These are phyloP conservation scores for Emydocephalus ijimae DNA, from an alignment of 2,113 vertebrate species.

Conservation along the genomic window DNA sequence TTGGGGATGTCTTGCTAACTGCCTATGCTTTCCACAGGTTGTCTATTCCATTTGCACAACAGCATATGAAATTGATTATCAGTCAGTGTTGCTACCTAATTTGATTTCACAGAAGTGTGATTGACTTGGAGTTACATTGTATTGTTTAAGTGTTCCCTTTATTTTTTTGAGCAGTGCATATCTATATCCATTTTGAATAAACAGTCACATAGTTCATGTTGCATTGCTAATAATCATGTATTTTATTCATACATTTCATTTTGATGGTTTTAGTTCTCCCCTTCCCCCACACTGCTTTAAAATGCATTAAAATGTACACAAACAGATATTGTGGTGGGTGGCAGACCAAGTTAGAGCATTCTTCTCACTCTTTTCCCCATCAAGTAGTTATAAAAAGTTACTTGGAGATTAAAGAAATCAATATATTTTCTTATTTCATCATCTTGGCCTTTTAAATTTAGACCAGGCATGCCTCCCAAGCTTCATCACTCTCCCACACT, in stretches of 20 bases:
- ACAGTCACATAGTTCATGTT: neutral
- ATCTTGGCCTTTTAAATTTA: neutral
- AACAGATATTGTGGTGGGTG: neutral
- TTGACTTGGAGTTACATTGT: no score
- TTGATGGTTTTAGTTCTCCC: no score
- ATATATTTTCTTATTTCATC: neutral
- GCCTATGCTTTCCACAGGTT: no score
- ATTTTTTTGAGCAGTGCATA: no score
- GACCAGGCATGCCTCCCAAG: neutral
- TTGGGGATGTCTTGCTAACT: no score
- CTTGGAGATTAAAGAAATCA: neutral
- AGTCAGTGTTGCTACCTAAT: no score
- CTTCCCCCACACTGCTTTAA: neutral
- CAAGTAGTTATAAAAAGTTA: neutral
- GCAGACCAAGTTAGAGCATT: neutral
- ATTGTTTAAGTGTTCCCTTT: no score
- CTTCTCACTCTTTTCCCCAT: neutral
- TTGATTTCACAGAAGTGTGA: no score
- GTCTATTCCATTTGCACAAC: no score
- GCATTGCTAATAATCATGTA: neutral
- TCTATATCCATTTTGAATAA: neutral
- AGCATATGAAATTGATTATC: no score
- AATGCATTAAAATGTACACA: neutral
- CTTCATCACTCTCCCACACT: neutral
- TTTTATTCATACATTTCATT: neutral